Percentiles rank a stretch among this genome's conserved stretches.
phyloP scores from a whole-genome alignment of 2,113 vertebrate species.

The Burhinus bistriatus region DNA sequence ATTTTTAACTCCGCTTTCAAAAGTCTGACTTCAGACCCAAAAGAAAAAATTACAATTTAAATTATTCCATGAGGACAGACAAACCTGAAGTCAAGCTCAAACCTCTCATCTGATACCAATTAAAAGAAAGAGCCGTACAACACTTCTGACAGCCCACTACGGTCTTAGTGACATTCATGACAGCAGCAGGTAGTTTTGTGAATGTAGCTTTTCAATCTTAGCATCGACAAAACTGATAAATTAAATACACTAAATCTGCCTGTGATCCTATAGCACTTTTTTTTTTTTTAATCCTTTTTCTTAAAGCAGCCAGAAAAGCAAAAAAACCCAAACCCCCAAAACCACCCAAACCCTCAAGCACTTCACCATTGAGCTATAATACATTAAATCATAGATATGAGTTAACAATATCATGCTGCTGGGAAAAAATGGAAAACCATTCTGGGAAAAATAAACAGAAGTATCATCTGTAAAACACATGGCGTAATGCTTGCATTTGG shows the following conservation, averaged over 20 bases:
- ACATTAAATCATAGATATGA: not conserved
- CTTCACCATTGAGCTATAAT: not conserved
- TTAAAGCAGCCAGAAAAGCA: not conserved
- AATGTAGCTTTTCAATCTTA: not conserved
- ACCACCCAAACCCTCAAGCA: not conserved
- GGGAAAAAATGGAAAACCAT: conserved; percentile 30
- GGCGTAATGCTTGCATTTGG: rapidly evolving
- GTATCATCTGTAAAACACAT: conserved; percentile 42
- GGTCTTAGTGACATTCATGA: not conserved
- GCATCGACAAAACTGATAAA: not conserved
- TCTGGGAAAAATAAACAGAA: conserved; percentile 15
- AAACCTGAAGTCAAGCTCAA: not conserved
- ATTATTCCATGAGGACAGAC: not conserved
- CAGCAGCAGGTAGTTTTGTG: not conserved
- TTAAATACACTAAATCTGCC: not conserved
- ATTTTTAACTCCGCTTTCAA: not conserved
- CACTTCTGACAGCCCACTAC: not conserved
- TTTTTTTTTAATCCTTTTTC: not conserved
- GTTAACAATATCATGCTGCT: conserved; percentile 32
- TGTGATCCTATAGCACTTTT: not conserved
- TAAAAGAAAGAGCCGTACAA: not conserved
- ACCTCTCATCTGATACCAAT: rapidly evolving
- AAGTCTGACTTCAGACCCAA: not conserved
- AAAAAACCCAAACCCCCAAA: not conserved
- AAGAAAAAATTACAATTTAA: not conserved